Base-by-base conservation (phyloP, 2,113 vertebrate genomes). In the Plotosus lineatus region DNA sequence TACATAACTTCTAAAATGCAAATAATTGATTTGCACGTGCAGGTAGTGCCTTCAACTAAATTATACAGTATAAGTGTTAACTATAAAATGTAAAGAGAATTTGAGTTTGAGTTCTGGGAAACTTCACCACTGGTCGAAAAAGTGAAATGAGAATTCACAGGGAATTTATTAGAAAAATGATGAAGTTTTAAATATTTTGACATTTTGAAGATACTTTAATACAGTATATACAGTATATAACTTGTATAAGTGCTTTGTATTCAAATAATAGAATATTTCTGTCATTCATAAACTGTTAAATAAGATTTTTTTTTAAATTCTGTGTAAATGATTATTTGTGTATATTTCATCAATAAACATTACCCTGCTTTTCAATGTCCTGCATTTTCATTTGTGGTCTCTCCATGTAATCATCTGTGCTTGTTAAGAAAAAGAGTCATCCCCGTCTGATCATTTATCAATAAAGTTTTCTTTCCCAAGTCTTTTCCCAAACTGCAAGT, bases 301-400 rank as follows among this genome's bases (percentile, higher is more conserved):
- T 21, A 17, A 46, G 23, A 8, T 48, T 8, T 48, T 61, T 8
- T 17, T 38, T 48, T 58, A 31, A 40, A 77, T 17, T 68, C 46
- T 46, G n/a, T 50, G 15, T 75, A 17, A 40, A 42, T 63, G 3
- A 12, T 75, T 15, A 21, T 75, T 66, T 69, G 31, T 66, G 78
- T 72, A n/a, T 68, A 65, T 55, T 75, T 51, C 42, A 85, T 87
- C 78, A 93, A 93, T 93, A 93, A 93, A 93, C 31, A 53, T 79
- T 61, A 74, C 84, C 76, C 80, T 82, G 84, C 83, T 78, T 46
- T 91, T 85, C 87, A 89, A 89, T 82, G 79, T 91, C 86, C 82
- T 93, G 89, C 85, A 84, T 87, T 44, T 88, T 82, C 84, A 81
- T 86, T 90, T 86, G 88, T 88, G 76, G 87, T 75, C 79, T 0